Conservation (phyloP, 2,113 vertebrate species). For the Scolopax mira region DNA sequence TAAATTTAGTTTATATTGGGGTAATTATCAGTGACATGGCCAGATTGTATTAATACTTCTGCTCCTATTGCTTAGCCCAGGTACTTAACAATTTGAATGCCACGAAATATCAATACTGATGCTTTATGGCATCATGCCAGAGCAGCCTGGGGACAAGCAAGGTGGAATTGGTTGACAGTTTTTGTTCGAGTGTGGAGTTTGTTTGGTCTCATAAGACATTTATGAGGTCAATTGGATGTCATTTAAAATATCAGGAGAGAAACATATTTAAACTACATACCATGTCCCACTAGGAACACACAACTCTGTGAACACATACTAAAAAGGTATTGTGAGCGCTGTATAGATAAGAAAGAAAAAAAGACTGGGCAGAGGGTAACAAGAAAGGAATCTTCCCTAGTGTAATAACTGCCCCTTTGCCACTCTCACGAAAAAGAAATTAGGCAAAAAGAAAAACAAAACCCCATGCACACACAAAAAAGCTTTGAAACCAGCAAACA, state of each 20-base stretch:
- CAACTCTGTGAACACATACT: conserved; percentile 46
- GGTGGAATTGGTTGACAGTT: conserved; percentile 66
- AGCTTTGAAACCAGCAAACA: conserved; percentile 24
- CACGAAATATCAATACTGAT: conserved; percentile 78
- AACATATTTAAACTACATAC: conserved; percentile 63
- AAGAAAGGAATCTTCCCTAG: conserved; percentile 15
- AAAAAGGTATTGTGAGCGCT: neutral
- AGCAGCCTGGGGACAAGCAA: conserved; percentile 70
- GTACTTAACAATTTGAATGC: conserved; percentile 73
- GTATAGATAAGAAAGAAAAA: neutral
- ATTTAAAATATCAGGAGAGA: conserved; percentile 73
- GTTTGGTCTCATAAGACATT: conserved; percentile 81
- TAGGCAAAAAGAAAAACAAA: conserved; percentile 5
- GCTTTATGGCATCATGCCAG: conserved; percentile 73
- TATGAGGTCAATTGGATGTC: conserved; percentile 75
- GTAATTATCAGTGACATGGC: conserved; percentile 71
- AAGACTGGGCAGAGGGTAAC: neutral
- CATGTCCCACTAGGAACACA: conserved; percentile 37
- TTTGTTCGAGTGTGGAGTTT: conserved; percentile 73
- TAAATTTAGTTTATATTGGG: conserved; percentile 74
- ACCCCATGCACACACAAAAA: neutral
- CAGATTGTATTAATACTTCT: conserved; percentile 70
- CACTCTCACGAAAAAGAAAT: neutral
- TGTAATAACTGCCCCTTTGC: neutral
- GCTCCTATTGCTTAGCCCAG: conserved; percentile 42